Base-by-base conservation (phyloP, 2,797 vertebrate species). In the Dryobates pubescens region DNA sequence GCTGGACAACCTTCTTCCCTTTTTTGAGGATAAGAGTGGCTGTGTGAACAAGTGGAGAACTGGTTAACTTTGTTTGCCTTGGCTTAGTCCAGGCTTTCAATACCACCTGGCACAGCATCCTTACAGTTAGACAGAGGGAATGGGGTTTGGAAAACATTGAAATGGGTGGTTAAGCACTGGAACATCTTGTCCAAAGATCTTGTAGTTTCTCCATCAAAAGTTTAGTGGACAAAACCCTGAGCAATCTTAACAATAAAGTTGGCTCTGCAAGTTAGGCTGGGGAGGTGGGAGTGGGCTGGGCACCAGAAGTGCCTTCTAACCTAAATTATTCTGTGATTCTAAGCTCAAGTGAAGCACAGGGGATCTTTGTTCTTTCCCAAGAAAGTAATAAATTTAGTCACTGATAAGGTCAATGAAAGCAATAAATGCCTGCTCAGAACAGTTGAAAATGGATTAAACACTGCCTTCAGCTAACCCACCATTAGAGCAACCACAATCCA, bases 311-410 rank as follows among this genome's bases (percentile, higher is more conserved):
- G 13, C 6, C 15, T 43, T 67, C 45, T 51, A 51, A 51, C 49
- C 49, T 51, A 24, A 51, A 24, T 51, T 24, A 14, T 51, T 51
- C 23, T 51, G 49, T 51, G 49, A 24, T 24, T 51, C 23, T 24
- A 51, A 51, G 49, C 49, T 51, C 23, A 51, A 24, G 20, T 73
- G 76, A 77, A 86, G 13, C 58, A 84, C 78, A 76, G 29, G n/a
- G 13, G 11, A 64, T 43, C 38, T 71, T 49, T 81, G 5, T 64
- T 89, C 29, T 79, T 75, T 87, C 47, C 17, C 45, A 56, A 29
- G 18, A 81, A 57, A 81, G 54, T 81, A 83, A 86, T 61, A 92
- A 84, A 91, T 86, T 74, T 73, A 68, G 49, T 89, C 78, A 64
- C 34, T 56, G 58, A 71, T 81, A 94, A 89, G 63, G 71, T 82